A percentile compares a stretch with the other conserved stretches of the same genome.
These are phyloP conservation scores for Etheostoma nigrum DNA, from an alignment of 2,797 vertebrate genomes.

Conservation along the genomic window DNA sequence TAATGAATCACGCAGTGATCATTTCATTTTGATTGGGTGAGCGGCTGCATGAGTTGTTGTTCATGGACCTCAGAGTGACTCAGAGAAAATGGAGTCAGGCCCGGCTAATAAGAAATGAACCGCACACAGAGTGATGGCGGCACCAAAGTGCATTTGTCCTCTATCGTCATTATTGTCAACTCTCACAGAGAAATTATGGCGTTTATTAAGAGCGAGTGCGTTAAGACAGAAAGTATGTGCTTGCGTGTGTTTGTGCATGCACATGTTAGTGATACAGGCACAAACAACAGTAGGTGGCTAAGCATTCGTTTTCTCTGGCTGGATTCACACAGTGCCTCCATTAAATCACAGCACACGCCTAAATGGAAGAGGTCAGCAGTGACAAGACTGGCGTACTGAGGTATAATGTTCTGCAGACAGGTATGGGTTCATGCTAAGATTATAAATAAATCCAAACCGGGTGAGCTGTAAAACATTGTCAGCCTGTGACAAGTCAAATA, in stretches of 20 bases:
- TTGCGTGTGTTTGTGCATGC: slow-evolving; percentile 21
- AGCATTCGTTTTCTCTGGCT: slow-evolving; percentile 37
- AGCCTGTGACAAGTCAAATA: slow-evolving; percentile 48
- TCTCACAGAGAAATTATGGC: slow-evolving; percentile 55
- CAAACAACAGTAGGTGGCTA: slow-evolving; percentile 19
- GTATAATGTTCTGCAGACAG: slow-evolving; percentile 52
- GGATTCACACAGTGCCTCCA: slow-evolving; percentile 21
- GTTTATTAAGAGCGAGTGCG: slow-evolving; percentile 49
- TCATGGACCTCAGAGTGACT: slow-evolving; percentile 60
- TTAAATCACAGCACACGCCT: slow-evolving; percentile 63
- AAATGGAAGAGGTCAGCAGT: slow-evolving; percentile 54
- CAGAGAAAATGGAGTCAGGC: slow-evolving; percentile 63
- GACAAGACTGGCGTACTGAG: slow-evolving; percentile 33
- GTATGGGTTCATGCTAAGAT: slow-evolving; percentile 26
- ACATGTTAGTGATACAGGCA: slow-evolving; percentile 1
- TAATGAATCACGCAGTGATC: slow-evolving; percentile 70
- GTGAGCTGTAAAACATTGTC: slow-evolving; percentile 45
- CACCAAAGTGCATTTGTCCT: slow-evolving; percentile 66
- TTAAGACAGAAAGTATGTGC: slow-evolving; percentile 25
- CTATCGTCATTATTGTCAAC: slow-evolving; percentile 67
- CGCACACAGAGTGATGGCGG: slow-evolving; percentile 41
- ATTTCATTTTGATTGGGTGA: slow-evolving; percentile 67
- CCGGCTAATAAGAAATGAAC: slow-evolving; percentile 69
- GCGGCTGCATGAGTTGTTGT: slow-evolving; percentile 44
- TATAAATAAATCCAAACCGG: neutral